Conservation (phyloP, 2,888 invertebrate genomes). For the Cheilosia impressa region DNA sequence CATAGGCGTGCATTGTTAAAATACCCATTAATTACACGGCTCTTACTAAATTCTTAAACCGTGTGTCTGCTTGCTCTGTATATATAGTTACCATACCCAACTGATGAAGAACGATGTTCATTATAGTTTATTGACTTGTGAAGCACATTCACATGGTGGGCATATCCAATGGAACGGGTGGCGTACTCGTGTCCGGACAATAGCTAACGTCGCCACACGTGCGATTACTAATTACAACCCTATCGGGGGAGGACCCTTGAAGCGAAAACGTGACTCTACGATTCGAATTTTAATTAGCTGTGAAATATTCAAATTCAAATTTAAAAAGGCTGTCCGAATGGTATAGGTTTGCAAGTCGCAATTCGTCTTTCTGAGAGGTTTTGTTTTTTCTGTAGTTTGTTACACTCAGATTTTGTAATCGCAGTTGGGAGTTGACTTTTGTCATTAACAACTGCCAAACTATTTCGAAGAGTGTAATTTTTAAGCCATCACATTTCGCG, state of each 20-base stretch:
- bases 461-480: too few relatives aligned
- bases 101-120: conserved; percentile 35
- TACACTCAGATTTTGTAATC: too few relatives aligned
- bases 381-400: too few relatives aligned
- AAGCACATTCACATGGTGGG: conserved; percentile 29
- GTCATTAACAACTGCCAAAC: too few relatives aligned
- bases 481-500: too few relatives aligned
- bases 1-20: conserved; percentile 33
- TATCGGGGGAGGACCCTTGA: conserved; percentile 41
- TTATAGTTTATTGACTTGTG: conserved; percentile 59
- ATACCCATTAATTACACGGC: conserved; percentile 66
- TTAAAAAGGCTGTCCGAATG: neutral
- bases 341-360: neutral
- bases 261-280: conserved; percentile 59
- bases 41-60: conserved; percentile 7
- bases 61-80: neutral
- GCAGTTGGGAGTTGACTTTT: too few relatives aligned
- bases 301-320: neutral
- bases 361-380: neutral
- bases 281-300: conserved; percentile 35
- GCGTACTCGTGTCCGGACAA: conserved; percentile 48
- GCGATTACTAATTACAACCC: conserved; percentile 65
- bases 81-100: neutral
- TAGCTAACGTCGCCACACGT: conserved; percentile 61
- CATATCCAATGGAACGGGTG: conserved; percentile 36